Evolutionary conservation across 2,888 invertebrate genomes (phyloP).

Genomic region (Cheilosia grossa): DNA sequence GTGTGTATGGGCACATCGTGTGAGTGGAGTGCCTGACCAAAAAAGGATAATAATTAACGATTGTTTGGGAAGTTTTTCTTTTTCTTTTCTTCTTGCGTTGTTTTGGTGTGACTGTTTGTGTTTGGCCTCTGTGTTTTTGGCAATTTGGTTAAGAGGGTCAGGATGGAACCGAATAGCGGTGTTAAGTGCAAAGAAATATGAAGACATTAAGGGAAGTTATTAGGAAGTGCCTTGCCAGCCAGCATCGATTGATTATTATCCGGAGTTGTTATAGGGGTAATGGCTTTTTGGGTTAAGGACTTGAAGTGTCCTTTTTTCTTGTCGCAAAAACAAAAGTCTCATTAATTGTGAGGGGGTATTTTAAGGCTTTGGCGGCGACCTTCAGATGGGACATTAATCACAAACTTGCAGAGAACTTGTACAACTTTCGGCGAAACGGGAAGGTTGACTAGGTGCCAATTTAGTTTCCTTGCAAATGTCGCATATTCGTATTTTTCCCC

Average conservation of each 20-base stretch:
- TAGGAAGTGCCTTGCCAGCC: slow-evolving; percentile 24
- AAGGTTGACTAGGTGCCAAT: too few relatives aligned
- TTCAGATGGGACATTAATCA: too few relatives aligned
- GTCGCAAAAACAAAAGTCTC: background rate
- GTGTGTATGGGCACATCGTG: slow-evolving; percentile 34
- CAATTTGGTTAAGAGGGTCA: slow-evolving; percentile 21
- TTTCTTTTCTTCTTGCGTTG: background rate
- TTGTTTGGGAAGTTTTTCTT: slow-evolving; percentile 59
- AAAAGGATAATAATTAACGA: slow-evolving; percentile 66
- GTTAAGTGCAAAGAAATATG: slow-evolving; percentile 54
- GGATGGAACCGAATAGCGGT: slow-evolving; percentile 23
- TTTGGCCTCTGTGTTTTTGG: slow-evolving; percentile 17
- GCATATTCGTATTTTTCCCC: too few relatives aligned
- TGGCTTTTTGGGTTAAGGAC: background rate
- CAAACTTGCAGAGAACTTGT: too few relatives aligned
- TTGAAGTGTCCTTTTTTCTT: background rate
- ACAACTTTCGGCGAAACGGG: too few relatives aligned
- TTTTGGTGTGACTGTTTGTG: slow-evolving; percentile 15
- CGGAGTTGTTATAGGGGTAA: background rate
- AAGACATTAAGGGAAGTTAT: slow-evolving; percentile 46
- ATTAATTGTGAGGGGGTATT: too few relatives aligned
- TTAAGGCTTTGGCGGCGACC: too few relatives aligned
- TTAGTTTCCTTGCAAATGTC: too few relatives aligned
- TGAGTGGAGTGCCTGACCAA: slow-evolving; percentile 38
- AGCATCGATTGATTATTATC: slow-evolving; percentile 51